phyloP scores from a whole-genome alignment of 1,140 invertebrate genomes.

The Saccostrea echinata region DNA sequence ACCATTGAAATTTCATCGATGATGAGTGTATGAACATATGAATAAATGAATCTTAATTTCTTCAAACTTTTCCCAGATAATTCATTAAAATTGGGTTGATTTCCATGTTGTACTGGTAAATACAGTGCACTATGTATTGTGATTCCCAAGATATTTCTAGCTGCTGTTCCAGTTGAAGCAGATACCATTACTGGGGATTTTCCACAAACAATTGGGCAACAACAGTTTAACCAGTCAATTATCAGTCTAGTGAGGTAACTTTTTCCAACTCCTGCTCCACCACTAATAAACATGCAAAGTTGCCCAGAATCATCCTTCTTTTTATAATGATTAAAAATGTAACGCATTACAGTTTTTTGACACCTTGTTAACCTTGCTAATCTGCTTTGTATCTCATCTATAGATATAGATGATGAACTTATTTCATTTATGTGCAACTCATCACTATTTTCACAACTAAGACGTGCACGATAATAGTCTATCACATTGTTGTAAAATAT shows the following conservation, averaged over 20 bases:
- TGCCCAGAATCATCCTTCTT: not conserved
- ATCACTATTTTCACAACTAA: slow-evolving; percentile 43
- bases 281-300: slow-evolving; percentile 38
- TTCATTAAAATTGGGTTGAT: slow-evolving; percentile 21
- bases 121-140: slow-evolving; percentile 46
- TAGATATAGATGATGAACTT: slow-evolving; percentile 45
- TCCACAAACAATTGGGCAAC: not conserved
- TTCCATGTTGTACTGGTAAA: slow-evolving; percentile 39
- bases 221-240: slow-evolving; percentile 41
- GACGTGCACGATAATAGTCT: slow-evolving; percentile 50
- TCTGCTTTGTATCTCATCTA: slow-evolving; percentile 38
- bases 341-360: slow-evolving; percentile 45
- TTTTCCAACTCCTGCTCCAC: slow-evolving; percentile 58
- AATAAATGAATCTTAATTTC: slow-evolving; percentile 26
- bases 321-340: slow-evolving; percentile 4
- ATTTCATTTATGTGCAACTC: slow-evolving; percentile 1
- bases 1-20: slow-evolving; percentile 55
- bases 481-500: slow-evolving; percentile 50
- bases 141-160: slow-evolving; percentile 50
- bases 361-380: slow-evolving; percentile 41
- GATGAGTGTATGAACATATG: slow-evolving; percentile 39
- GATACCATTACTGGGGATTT: slow-evolving; percentile 43
- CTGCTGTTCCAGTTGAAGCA: slow-evolving; percentile 56
- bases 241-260: slow-evolving; percentile 33
- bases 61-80: slow-evolving; percentile 42